Conservation (phyloP, 23 tunicate species). For the Trididemnum nubilum region DNA sequence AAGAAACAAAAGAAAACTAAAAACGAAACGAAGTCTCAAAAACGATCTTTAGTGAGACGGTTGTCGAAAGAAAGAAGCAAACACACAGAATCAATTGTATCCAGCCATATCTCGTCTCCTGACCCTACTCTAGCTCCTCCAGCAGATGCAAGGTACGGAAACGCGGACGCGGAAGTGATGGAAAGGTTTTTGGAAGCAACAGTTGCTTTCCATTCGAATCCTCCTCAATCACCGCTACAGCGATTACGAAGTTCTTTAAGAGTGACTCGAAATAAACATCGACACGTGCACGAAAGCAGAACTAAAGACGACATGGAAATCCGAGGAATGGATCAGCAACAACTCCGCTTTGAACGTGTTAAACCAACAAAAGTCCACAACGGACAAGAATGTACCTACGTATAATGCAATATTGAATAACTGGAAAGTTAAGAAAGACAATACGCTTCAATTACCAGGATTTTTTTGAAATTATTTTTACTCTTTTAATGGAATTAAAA, state of each 20-base stretch:
- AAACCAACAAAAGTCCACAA: background rate
- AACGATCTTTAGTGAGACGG: background rate
- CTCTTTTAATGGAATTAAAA: too few species aligned
- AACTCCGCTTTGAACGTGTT: background rate
- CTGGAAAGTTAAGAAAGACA: too few species aligned
- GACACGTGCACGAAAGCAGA: conserved; percentile 1
- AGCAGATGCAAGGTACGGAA: background rate
- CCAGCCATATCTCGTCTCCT: background rate
- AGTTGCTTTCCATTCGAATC: conserved; percentile 11
- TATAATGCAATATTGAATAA: background rate
- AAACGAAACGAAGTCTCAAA: background rate
- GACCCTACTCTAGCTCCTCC: background rate
- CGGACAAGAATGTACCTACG: conserved; percentile 23
- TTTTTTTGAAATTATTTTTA: too few species aligned
- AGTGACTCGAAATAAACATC: conserved; percentile 27
- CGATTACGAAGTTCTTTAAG: conserved; percentile 48
- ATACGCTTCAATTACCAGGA: too few species aligned
- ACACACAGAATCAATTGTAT: too few species aligned
- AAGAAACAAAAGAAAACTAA: background rate
- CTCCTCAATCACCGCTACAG: conserved; percentile 42
- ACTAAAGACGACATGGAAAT: conserved; percentile 55
- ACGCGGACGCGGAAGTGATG: conserved; percentile 53
- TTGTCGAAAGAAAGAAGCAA: background rate
- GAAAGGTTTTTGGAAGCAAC: conserved; percentile 49
- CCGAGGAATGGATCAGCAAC: background rate